Base-by-base conservation (phyloP, 2,113 vertebrate genomes). In the Microtus oregoni region DNA sequence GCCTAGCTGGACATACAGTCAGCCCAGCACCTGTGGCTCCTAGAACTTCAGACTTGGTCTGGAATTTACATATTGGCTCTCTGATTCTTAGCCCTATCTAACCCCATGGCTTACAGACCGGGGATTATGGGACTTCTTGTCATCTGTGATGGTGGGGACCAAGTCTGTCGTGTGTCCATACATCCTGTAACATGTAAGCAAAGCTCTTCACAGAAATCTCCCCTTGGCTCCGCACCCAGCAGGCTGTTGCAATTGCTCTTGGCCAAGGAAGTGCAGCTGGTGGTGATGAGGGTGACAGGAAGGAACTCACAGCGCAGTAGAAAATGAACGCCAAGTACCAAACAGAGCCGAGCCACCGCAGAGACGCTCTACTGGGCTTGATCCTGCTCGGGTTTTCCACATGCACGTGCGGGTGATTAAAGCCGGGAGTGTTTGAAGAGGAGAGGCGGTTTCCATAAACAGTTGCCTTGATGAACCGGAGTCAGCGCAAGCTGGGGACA, bases 371-470 rank as follows among this genome's bases (percentile, higher is more conserved):
- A 15, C 83, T n/a, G 1, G 28, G 70, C 73, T 90, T 61, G 50
- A 52, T 52, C 47, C 12, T n/a, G 85, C 85, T 38, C 0, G 44
- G 30, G 24, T 94, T 96, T 91, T 41, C 90, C 90, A 81, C 22
- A n/a, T 10, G 87, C 92, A 26, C 83, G 50, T 83, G 95, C 67
- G 52, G 47, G 72, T 2, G 89, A 68, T 63, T 86, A 50, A 83
- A 79, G 91, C 86, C 35, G 13, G 19, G 52, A 63, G 28, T 44
- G 70, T 85, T 55, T 89, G 76, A 93, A 86, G 85, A 94, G 92
- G 76, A 38, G 76, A 38, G 78, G 70, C 26, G 87, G 52, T 89
- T 96, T 95, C 97, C 79, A 0, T 95, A 76, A 97, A 95, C 87
- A 92, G 17, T 14, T 35, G 90, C 32, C 47, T 85, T 76, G 24